These are phyloP conservation scores for Apis dorsata DNA, from an alignment of 1,140 invertebrate genomes.

Conservation along the genomic window DNA sequence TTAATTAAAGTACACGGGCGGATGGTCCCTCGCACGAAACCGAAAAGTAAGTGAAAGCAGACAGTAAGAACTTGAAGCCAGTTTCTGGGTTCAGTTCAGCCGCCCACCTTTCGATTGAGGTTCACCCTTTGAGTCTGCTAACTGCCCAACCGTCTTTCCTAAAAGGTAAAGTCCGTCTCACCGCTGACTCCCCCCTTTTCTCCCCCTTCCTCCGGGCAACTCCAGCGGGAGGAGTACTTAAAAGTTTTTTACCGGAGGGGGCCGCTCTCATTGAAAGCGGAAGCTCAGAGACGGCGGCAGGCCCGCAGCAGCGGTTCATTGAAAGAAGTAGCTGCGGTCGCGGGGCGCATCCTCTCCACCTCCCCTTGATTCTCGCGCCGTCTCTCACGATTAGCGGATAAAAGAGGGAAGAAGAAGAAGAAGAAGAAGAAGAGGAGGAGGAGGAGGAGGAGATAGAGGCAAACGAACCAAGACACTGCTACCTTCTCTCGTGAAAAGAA, in stretches of 20 bases:
- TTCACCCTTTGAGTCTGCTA: constrained; percentile 46
- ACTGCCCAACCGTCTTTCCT: constrained; percentile 39
- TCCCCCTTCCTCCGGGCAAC: constrained; percentile 41
- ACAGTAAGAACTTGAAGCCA: constrained; percentile 54
- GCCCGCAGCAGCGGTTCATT: constrained; percentile 58
- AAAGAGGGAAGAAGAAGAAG: no score
- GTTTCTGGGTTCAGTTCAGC: constrained; percentile 47
- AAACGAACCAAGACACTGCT: no score
- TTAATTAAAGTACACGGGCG: constrained; percentile 58
- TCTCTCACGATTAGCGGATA: constrained; percentile 53
- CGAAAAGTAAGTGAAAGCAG: constrained; percentile 43
- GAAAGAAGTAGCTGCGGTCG: constrained; percentile 60
- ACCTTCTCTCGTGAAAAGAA: background rate
- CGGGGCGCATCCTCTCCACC: constrained; percentile 40
- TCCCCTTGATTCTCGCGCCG: constrained; percentile 38
- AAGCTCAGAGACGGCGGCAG: constrained; percentile 49
- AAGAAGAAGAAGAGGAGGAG: no score
- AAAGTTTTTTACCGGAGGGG: constrained; percentile 69
- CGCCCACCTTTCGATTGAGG: constrained; percentile 27
- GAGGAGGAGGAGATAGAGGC: constrained; percentile 17
- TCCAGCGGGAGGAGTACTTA: constrained; percentile 59
- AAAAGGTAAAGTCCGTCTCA: constrained; percentile 23
- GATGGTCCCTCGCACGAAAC: constrained; percentile 18
- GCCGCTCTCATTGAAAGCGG: constrained; percentile 69
- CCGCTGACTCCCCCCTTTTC: constrained; percentile 31